These are phyloP conservation scores for Sardina pilchardus DNA, from an alignment of 2,113 vertebrate genomes.

Conservation along the genomic window DNA sequence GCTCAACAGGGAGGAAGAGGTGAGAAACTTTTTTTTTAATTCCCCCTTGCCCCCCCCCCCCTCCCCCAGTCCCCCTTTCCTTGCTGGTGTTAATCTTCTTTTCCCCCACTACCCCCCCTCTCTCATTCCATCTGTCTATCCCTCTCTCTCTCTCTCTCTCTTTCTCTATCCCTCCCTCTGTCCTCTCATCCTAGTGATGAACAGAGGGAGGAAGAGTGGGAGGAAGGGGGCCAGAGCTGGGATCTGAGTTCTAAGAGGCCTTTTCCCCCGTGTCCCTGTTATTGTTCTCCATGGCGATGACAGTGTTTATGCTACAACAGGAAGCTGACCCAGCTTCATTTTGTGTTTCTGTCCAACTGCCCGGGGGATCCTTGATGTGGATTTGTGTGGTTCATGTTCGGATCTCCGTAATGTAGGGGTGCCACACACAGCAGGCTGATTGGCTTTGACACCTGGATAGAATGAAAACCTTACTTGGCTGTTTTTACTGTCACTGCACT, in stretches of 20 bases:
- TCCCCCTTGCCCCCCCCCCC: neutral
- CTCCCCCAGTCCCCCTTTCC: neutral
- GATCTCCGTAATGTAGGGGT: neutral
- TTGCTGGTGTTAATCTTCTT: neutral
- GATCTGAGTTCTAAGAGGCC: neutral
- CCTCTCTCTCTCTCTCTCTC: constrained; percentile 25
- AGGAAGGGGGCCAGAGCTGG: neutral
- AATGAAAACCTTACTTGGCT: no score
- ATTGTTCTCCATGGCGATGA: neutral
- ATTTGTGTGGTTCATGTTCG: neutral
- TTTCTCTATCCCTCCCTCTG: constrained; percentile 19
- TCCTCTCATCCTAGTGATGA: neutral
- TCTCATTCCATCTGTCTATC: neutral
- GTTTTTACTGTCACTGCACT: neutral
- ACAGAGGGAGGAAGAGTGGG: neutral
- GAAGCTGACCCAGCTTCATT: constrained; percentile 14
- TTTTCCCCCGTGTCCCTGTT: neutral
- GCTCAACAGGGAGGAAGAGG: constrained; percentile 90
- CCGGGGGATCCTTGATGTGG: neutral
- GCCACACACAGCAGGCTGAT: no score
- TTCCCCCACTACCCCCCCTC: neutral
- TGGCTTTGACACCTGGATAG: no score
- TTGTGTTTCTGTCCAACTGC: constrained; percentile 5
- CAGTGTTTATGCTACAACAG: neutral
- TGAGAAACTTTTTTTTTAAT: constrained; percentile 56